Evolutionary conservation across 2,888 invertebrate species (phyloP).

Genomic region (Deilephila porcellus): DNA sequence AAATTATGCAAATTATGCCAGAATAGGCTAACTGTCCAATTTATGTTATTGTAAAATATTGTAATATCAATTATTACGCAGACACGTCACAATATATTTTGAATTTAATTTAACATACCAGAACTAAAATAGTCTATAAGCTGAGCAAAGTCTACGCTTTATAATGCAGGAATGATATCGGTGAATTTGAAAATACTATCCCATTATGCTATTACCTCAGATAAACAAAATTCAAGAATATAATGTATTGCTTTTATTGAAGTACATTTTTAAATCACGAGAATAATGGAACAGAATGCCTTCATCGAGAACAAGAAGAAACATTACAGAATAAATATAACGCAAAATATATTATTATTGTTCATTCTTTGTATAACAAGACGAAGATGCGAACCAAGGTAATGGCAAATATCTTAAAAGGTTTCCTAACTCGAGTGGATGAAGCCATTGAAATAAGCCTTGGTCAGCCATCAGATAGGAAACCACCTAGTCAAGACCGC

Average conservation of each 20-base stretch:
- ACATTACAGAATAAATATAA: not conserved
- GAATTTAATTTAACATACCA: too few relatives aligned
- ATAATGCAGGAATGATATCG: too few relatives aligned
- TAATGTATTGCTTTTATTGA: not conserved
- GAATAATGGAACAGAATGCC: not conserved
- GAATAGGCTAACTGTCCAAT: too few relatives aligned
- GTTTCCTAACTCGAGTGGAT: not conserved
- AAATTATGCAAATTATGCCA: too few relatives aligned
- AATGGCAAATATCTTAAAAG: not conserved
- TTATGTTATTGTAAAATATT: too few relatives aligned
- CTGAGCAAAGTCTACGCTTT: too few relatives aligned
- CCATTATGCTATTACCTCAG: too few relatives aligned
- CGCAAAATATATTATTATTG: not conserved
- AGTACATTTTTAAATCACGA: not conserved
- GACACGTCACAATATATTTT: too few relatives aligned
- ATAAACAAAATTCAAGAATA: too few relatives aligned
- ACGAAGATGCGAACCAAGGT: not conserved
- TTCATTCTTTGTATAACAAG: not conserved
- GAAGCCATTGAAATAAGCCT: slow-evolving; percentile 1
- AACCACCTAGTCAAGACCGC: not conserved
- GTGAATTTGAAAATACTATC: too few relatives aligned
- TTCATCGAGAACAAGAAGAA: not conserved
- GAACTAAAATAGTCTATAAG: too few relatives aligned
- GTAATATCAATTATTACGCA: too few relatives aligned
- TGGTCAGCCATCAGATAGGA: not conserved